phyloP scores from a whole-genome alignment of 1,140 invertebrate species.

The Penaeus chinensis region DNA sequence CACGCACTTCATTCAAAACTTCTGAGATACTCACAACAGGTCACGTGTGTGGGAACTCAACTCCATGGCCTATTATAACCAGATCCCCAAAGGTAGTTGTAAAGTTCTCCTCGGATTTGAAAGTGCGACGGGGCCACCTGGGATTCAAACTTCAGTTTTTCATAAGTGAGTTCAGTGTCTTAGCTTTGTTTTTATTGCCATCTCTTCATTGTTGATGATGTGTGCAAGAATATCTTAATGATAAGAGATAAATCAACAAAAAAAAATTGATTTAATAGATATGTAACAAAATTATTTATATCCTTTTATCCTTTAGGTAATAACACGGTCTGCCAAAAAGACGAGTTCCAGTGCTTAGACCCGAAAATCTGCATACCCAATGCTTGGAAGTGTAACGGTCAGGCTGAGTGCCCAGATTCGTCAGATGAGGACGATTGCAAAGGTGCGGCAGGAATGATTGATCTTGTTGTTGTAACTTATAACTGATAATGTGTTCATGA shows the following conservation, averaged over 20 bases:
- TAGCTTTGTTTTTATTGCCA: not conserved
- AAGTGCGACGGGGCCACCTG: not conserved
- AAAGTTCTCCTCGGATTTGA: conserved; percentile 15
- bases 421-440: conserved; percentile 83
- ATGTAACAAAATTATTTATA: not conserved
- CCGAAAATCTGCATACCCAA: conserved; percentile 15
- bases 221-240: not conserved
- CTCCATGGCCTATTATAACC: conserved; percentile 29
- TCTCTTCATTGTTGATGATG: too few relatives aligned
- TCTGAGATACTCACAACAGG: not conserved
- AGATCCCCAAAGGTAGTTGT: not conserved
- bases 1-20: not conserved
- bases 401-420: conserved; percentile 72
- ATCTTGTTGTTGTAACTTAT: not conserved
- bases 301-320: not conserved
- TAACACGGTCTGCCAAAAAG: conserved; percentile 13
- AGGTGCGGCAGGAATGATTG: not conserved
- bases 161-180: conserved; percentile 22
- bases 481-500: too few relatives aligned
- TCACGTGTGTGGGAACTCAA: conserved; percentile 1
- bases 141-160: conserved; percentile 20
- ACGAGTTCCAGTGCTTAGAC: conserved; percentile 15
- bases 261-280: not conserved
- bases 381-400: conserved; percentile 2
- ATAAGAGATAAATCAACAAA: not conserved